Base-by-base conservation (phyloP, 2,797 vertebrate species). In the Hippocampus kuda region DNA sequence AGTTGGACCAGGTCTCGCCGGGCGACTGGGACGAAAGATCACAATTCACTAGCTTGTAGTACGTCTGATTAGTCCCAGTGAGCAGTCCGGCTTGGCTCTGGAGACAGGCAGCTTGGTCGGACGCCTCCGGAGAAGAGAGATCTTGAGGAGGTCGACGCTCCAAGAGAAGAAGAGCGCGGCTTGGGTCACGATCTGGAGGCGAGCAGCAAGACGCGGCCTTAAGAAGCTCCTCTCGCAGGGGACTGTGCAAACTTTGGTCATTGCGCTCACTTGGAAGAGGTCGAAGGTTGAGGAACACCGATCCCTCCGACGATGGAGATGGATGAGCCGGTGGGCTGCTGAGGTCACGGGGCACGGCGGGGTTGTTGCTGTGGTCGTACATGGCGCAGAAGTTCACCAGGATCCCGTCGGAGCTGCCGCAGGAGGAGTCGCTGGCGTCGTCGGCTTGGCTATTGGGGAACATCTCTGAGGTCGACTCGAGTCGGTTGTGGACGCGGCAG, bases 31-130 rank as follows among this genome's bases (percentile, higher is more conserved):
- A 96, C 59, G 95, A 94, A 49, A 97, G 87, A 86, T 99, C 96
- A 77, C 95, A 98, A 0, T 93, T 95, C 76, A 99, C 97, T 61
- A 99, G 91, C 79, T 96, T 98, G 71, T 99, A 99, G 83, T 99
- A 99, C 86, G 96, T 99, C 84, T 97, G 95, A 68, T 95, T 95
- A 80, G 95, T 93, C 75, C 91, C 92, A 60, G 92, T 78, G n/a
- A 77, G 88, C 0, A 98, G 86, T 8, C 90, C 87, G 41, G 90
- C 90, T 81, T 94, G 95, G 84, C 93, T 93, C 77, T 94, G 95
- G 73, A 95, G 91, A 85, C 94, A 94, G 51, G 92, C 89, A 0
- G 92, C 92, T 73, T 96, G 88, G 74, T 97, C 94, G 1, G 89
- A 86, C 0, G 75, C 77, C 66, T 92, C 90, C 16, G 91, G 88